Conservation (phyloP, 2,888 invertebrate genomes). For the Automeris io region DNA sequence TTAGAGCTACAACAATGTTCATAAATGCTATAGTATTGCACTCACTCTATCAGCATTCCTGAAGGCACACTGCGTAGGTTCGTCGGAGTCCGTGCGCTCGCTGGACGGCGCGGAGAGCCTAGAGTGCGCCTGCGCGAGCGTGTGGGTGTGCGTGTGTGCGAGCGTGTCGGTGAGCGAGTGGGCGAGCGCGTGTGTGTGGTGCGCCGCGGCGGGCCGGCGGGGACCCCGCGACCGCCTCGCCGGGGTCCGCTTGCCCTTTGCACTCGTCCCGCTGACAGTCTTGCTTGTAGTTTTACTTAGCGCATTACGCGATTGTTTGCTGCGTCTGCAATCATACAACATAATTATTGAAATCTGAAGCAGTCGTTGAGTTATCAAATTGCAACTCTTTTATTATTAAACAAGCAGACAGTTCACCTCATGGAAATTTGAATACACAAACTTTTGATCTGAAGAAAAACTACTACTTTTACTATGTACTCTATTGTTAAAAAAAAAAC, state of each 20-base stretch:
- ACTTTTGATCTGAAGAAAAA: too few species aligned
- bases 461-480: too few species aligned
- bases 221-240: constrained; percentile 32
- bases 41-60: constrained; percentile 23
- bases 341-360: too few species aligned
- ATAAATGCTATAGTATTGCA: too few species aligned
- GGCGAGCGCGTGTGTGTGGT: constrained; percentile 15
- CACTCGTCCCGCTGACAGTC: constrained; percentile 22
- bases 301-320: constrained; percentile 43
- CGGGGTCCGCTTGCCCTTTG: constrained; percentile 32
- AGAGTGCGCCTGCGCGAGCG: constrained; percentile 17
- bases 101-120: constrained; percentile 55
- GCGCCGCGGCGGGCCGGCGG: constrained; percentile 19
- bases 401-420: too few species aligned
- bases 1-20: too few species aligned
- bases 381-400: too few species aligned
- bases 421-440: too few species aligned
- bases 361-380: too few species aligned
- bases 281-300: constrained; percentile 34
- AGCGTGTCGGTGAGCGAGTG: constrained; percentile 10
- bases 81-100: constrained; percentile 65
- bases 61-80: constrained; percentile 44
- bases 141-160: constrained; percentile 13
- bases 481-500: too few species aligned
- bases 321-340: constrained; percentile 41